These are phyloP conservation scores for Alligator mississippiensis DNA, from an alignment of 2,113 vertebrate genomes.

Conservation along the genomic window DNA sequence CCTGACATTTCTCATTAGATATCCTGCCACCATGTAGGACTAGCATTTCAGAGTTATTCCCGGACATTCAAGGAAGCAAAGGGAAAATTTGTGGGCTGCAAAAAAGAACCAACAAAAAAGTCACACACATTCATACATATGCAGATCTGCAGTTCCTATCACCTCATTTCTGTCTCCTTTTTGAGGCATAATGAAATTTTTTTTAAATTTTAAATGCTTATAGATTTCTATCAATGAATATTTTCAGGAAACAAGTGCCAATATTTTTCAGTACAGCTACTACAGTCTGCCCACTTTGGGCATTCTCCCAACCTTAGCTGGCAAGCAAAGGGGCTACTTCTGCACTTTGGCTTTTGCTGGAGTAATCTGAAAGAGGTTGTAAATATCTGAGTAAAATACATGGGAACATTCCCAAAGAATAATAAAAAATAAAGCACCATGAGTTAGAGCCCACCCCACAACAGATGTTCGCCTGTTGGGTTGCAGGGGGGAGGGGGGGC, in stretches of 20 bases:
- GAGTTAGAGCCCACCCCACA: too few species aligned
- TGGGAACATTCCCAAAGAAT: conserved; percentile 13
- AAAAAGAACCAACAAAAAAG: background rate
- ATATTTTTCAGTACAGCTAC: background rate
- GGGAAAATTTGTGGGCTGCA: background rate
- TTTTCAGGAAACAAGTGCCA: background rate
- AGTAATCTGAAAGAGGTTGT: conserved; percentile 18
- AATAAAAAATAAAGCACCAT: background rate
- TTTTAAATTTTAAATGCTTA: background rate
- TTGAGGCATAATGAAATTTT: background rate
- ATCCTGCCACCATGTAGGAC: background rate
- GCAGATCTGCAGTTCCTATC: background rate
- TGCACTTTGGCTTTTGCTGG: background rate
- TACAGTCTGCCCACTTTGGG: background rate
- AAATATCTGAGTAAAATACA: background rate
- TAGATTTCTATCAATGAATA: background rate
- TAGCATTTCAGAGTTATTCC: background rate
- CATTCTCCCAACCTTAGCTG: background rate
- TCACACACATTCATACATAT: background rate
- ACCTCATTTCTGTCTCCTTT: background rate
- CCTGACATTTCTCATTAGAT: background rate
- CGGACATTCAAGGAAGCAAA: background rate
- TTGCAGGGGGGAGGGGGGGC: too few species aligned
- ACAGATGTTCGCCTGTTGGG: too few species aligned
- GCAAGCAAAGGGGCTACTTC: background rate